These are phyloP conservation scores for Botrylloides violaceus DNA, from an alignment of 23 tunicate genomes.

Conservation along the genomic window DNA sequence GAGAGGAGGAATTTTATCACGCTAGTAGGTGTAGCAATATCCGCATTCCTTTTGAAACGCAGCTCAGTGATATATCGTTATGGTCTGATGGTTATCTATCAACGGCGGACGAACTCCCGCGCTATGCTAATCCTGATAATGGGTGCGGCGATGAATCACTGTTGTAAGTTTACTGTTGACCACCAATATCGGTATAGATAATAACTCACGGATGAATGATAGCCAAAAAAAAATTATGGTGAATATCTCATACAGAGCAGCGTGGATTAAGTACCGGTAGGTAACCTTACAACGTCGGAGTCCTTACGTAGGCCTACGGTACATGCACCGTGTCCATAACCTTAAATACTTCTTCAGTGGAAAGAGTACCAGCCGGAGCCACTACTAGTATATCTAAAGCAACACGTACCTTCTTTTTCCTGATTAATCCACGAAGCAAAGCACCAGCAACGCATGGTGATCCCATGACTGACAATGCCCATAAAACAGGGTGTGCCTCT, in stretches of 20 bases:
- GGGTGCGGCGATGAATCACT: neutral
- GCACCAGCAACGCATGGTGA: constrained; percentile 81
- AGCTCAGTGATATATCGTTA: neutral
- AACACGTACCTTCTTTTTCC: constrained; percentile 79
- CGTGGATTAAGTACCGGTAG: too few relatives aligned
- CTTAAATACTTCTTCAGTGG: too few relatives aligned
- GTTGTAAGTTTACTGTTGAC: neutral
- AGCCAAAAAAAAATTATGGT: too few relatives aligned
- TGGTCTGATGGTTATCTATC: neutral
- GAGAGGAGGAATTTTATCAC: too few relatives aligned
- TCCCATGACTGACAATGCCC: constrained; percentile 56
- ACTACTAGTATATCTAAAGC: too few relatives aligned
- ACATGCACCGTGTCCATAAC: too few relatives aligned
- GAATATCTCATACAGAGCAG: too few relatives aligned
- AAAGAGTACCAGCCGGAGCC: too few relatives aligned
- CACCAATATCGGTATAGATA: too few relatives aligned
- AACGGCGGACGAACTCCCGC: neutral
- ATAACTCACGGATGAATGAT: too few relatives aligned
- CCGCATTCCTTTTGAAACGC: neutral
- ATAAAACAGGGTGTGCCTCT: constrained; percentile 58
- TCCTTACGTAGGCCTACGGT: too few relatives aligned
- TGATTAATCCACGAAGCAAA: constrained; percentile 63
- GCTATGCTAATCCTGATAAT: neutral
- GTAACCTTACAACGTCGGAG: too few relatives aligned
- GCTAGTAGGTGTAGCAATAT: neutral